Evolutionary conservation across 1,140 invertebrate species (phyloP).

Genomic region (Rhopalosiphum padi): DNA sequence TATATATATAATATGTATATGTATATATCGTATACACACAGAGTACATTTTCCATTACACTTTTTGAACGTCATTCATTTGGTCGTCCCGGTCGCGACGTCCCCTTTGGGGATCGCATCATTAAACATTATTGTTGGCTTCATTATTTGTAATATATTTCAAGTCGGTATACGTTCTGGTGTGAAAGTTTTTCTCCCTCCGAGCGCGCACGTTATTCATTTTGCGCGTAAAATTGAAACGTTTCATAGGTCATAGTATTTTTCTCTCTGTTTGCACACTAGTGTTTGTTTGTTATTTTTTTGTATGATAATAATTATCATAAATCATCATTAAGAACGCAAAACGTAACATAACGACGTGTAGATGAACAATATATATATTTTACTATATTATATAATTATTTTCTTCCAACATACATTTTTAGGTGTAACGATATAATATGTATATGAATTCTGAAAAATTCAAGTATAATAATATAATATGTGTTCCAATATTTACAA

Average conservation of each 20-base stretch:
- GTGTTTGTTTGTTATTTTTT: constrained; percentile 10
- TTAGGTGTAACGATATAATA: background rate
- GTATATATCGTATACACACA: background rate
- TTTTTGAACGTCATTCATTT: constrained; percentile 41
- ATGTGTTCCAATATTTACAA: too few relatives aligned
- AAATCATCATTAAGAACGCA: constrained; percentile 29
- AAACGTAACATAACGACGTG: background rate
- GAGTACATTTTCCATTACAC: constrained; percentile 23
- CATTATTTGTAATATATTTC: constrained; percentile 53
- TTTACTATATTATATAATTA: background rate
- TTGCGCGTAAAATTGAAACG: constrained; percentile 19
- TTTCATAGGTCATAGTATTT: constrained; percentile 21
- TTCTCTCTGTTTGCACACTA: background rate
- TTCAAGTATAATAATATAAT: background rate
- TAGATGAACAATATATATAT: background rate
- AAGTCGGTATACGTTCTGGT: background rate
- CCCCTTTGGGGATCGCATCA: constrained; percentile 48
- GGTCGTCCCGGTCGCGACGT: constrained; percentile 22
- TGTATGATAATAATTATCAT: constrained; percentile 30
- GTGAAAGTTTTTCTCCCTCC: constrained; percentile 45
- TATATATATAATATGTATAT: background rate
- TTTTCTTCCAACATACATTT: background rate
- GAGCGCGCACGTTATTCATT: constrained; percentile 3
- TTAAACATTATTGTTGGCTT: constrained; percentile 57
- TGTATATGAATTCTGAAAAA: background rate